These are phyloP conservation scores for Darevskia mixta DNA, from an alignment of 2,797 vertebrate species.

Conservation along the genomic window DNA sequence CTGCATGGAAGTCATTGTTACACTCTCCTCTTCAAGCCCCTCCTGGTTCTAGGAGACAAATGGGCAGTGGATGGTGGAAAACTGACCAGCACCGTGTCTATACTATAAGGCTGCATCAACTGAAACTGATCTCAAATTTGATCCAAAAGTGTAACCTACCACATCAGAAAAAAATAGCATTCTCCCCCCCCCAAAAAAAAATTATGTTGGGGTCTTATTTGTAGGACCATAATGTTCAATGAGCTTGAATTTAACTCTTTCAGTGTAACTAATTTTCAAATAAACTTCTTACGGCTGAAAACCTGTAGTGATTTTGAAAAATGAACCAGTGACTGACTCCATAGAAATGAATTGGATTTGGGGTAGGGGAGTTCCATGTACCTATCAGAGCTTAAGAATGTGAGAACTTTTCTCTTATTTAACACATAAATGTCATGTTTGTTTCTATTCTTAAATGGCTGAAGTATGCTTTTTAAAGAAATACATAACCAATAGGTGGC, in stretches of 20 bases:
- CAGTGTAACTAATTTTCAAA: background rate
- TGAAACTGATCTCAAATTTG: background rate
- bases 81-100: too few relatives aligned
- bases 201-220: background rate
- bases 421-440: too few relatives aligned
- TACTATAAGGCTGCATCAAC: too few relatives aligned
- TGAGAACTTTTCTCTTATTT: too few relatives aligned
- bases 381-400: background rate
- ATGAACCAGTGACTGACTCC: background rate
- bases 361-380: background rate
- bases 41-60: too few relatives aligned
- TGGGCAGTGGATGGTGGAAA: too few relatives aligned
- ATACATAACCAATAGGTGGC: constrained; percentile 54
- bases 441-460: background rate
- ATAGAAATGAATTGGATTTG: background rate
- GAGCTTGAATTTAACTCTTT: background rate
- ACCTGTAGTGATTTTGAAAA: background rate
- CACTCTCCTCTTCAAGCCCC: too few relatives aligned
- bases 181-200: background rate
- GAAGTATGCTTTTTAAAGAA: background rate
- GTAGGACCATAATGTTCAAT: background rate
- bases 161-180: background rate
- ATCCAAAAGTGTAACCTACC: background rate
- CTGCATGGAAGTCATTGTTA: too few relatives aligned
- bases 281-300: background rate